phyloP scores from a whole-genome alignment of 2,113 vertebrate genomes.

The Trachemys scripta region DNA sequence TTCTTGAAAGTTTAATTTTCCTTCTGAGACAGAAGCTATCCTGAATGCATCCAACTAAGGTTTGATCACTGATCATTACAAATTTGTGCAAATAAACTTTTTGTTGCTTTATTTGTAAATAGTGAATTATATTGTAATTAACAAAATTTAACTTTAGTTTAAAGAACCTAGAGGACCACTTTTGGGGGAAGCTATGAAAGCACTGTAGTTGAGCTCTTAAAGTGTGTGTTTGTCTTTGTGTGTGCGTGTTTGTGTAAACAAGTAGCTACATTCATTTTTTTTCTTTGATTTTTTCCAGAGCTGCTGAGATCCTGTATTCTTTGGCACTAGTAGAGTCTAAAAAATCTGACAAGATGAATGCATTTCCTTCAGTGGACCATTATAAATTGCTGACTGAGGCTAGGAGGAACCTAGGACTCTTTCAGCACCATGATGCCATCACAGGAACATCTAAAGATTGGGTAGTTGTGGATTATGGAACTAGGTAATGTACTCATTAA shows the following conservation, averaged over 20 bases:
- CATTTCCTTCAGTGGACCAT: slow-evolving; percentile 83
- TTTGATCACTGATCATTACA: not conserved
- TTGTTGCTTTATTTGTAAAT: not conserved
- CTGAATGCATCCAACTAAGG: not conserved
- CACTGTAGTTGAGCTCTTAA: not conserved
- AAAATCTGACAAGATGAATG: slow-evolving; percentile 74
- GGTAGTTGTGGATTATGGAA: slow-evolving; percentile 94
- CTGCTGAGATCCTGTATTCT: slow-evolving; percentile 92
- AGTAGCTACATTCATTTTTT: not conserved
- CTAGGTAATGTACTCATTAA: slow-evolving; percentile 79
- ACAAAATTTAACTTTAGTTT: not conserved
- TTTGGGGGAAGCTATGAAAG: not conserved
- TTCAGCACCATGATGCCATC: slow-evolving; percentile 95
- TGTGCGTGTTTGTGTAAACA: not conserved
- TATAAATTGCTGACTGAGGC: slow-evolving; percentile 84
- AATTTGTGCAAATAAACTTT: not conserved
- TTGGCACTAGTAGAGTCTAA: slow-evolving; percentile 85
- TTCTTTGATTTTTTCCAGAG: slow-evolving; percentile 79
- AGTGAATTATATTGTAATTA: not conserved
- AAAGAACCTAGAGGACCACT: accelerated
- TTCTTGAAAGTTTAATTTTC: not conserved
- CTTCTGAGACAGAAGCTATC: not conserved
- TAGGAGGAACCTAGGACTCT: slow-evolving; percentile 89
- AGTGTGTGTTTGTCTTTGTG: not conserved
- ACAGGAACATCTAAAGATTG: slow-evolving; percentile 92